phyloP scores from a whole-genome alignment of 2,888 invertebrate species.

The Meandrusa payeni region DNA sequence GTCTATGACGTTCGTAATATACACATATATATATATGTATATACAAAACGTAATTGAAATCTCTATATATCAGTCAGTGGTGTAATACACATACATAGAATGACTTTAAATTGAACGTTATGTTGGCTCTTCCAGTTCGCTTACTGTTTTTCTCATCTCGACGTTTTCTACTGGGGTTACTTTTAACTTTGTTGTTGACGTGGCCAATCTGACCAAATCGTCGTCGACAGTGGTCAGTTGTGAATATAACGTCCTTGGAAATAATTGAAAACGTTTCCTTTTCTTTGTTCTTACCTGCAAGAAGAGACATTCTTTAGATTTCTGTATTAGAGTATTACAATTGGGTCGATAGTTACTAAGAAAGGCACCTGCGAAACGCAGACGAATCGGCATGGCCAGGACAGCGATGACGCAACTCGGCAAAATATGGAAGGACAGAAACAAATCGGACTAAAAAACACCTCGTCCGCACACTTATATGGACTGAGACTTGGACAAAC shows the following conservation, averaged over 20 bases:
- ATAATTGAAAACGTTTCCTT: slow-evolving; percentile 49
- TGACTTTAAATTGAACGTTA: slow-evolving; percentile 58
- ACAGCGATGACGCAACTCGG: too few species aligned
- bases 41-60: slow-evolving; percentile 48
- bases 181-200: slow-evolving; percentile 55
- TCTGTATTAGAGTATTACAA: too few species aligned
- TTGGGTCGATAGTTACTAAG: too few species aligned
- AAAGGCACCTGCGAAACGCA: too few species aligned
- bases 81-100: slow-evolving; percentile 62
- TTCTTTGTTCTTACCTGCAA: slow-evolving; percentile 58
- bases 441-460: too few species aligned
- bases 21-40: slow-evolving; percentile 47
- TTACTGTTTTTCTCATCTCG: slow-evolving; percentile 28
- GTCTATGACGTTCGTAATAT: slow-evolving; percentile 26
- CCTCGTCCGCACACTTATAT: too few species aligned
- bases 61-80: slow-evolving; percentile 76
- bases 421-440: too few species aligned
- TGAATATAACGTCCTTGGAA: slow-evolving; percentile 64
- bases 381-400: too few species aligned
- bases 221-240: slow-evolving; percentile 70
- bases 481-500: too few species aligned
- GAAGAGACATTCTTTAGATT: too few species aligned
- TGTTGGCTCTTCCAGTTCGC: slow-evolving; percentile 64
- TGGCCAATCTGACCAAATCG: slow-evolving; percentile 55
- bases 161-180: slow-evolving; percentile 31